phyloP scores from a whole-genome alignment of 2,797 vertebrate species.

The Myioborus miniatus region DNA sequence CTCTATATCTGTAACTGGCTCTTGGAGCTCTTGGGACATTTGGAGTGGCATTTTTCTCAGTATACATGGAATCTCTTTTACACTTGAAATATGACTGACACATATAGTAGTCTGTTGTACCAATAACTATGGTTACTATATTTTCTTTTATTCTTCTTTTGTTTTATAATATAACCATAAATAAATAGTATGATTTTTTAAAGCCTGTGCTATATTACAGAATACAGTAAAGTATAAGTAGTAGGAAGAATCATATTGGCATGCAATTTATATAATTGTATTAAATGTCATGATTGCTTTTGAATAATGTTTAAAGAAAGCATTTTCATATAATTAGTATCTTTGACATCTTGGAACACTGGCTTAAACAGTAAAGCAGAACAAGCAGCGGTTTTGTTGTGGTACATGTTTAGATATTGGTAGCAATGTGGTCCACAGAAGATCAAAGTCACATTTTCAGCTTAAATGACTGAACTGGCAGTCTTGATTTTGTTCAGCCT shows the following conservation, averaged over 20 bases:
- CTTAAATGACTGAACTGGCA: not conserved
- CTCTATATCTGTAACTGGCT: not conserved
- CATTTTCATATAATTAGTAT: not conserved
- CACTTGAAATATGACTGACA: not conserved
- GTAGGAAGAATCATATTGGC: not conserved
- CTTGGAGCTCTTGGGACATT: not conserved
- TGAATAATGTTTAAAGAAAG: not conserved
- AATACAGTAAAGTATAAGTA: not conserved
- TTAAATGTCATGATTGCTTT: not conserved
- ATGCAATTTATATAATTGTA: not conserved
- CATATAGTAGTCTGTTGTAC: not conserved
- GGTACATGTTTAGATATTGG: not conserved
- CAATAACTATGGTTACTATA: not conserved
- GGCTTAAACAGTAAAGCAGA: not conserved
- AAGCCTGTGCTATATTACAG: not conserved
- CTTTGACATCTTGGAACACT: not conserved
- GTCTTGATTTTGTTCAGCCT: not conserved
- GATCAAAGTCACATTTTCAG: not conserved
- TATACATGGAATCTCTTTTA: not conserved
- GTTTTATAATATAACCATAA: not conserved
- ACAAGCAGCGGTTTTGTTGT: not conserved
- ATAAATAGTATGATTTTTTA: not conserved
- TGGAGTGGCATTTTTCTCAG: not conserved
- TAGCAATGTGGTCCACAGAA: not conserved
- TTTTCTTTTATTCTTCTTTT: not conserved